These are phyloP conservation scores for Pocillopora verrucosa DNA, from an alignment of 64 coral and sea anemone species.

Conservation along the genomic window DNA sequence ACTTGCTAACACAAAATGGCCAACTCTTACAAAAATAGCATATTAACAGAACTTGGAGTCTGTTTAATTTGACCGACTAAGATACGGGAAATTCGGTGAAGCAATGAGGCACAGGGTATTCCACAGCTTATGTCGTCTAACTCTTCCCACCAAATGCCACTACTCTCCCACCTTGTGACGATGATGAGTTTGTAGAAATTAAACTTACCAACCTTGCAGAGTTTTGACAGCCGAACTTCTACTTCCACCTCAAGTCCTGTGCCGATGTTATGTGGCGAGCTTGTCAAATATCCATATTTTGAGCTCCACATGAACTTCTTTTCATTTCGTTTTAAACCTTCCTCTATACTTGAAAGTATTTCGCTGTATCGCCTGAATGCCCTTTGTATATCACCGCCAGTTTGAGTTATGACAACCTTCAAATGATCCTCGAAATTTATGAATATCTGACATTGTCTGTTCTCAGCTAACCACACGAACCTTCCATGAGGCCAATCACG, in stretches of 20 bases:
- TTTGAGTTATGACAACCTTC: constrained; percentile 22
- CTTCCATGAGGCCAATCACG: constrained; percentile 13
- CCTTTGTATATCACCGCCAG: constrained; percentile 13
- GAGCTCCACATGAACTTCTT: constrained; percentile 31
- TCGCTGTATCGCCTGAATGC: constrained; percentile 21
- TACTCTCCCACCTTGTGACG: no score
- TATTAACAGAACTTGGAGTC: no score
- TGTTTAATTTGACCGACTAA: no score
- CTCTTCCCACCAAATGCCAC: neutral
- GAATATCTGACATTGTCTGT: constrained; percentile 8
- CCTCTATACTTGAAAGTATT: neutral
- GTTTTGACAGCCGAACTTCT: neutral
- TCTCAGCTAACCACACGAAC: constrained; percentile 23
- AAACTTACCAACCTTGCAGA: constrained; percentile 23
- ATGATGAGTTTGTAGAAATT: neutral
- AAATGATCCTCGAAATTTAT: constrained; percentile 40
- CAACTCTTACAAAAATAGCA: no score
- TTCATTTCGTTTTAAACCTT: neutral
- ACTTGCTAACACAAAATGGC: no score
- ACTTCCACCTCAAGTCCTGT: constrained; percentile 48
- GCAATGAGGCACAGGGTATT: no score
- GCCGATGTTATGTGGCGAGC: constrained; percentile 18
- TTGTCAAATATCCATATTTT: constrained; percentile 47
- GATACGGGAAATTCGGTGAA: no score
- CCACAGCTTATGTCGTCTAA: no score